Percentiles rank a stretch among this genome's conserved stretches.
Conservation (phyloP, 2,113 vertebrate genomes). For the Scartelaos histophorus region DNA sequence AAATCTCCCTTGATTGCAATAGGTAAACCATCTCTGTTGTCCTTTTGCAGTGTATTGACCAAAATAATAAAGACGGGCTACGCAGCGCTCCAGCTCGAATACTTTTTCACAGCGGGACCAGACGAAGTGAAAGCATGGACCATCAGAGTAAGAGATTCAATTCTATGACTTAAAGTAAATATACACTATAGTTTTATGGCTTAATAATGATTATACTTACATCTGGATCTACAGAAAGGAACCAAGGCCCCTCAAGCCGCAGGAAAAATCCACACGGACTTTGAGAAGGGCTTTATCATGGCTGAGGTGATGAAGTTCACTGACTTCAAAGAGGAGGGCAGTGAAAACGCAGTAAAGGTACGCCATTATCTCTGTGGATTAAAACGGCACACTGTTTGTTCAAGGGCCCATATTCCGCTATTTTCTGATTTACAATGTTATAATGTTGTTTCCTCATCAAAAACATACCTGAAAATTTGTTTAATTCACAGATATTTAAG, state of each 20-base stretch:
- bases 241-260: constrained; percentile 95
- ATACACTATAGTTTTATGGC: not conserved
- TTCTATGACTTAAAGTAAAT: too few relatives aligned
- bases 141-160: constrained; percentile 82
- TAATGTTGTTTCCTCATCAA: too few relatives aligned
- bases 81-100: constrained; percentile 94
- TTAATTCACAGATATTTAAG: too few relatives aligned
- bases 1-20: too few relatives aligned
- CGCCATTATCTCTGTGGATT: constrained; percentile 3
- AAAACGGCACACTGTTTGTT: too few relatives aligned
- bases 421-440: too few relatives aligned
- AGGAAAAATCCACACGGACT: constrained; percentile 99
- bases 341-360: constrained; percentile 92
- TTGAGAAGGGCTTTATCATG: constrained; percentile 99
- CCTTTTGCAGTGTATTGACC: constrained; percentile 84
- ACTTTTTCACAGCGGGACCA: constrained; percentile 99
- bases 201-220: not conserved
- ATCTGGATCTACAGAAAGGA: constrained; percentile 86
- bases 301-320: constrained; percentile 98
- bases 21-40: not conserved
- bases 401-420: not conserved
- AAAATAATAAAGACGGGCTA: constrained; percentile 99
- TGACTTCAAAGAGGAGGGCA: constrained; percentile 98
- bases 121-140: constrained; percentile 99
- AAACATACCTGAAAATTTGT: too few relatives aligned